These are phyloP conservation scores for Globia sparganii DNA, from an alignment of 2,888 invertebrate species.

Conservation along the genomic window DNA sequence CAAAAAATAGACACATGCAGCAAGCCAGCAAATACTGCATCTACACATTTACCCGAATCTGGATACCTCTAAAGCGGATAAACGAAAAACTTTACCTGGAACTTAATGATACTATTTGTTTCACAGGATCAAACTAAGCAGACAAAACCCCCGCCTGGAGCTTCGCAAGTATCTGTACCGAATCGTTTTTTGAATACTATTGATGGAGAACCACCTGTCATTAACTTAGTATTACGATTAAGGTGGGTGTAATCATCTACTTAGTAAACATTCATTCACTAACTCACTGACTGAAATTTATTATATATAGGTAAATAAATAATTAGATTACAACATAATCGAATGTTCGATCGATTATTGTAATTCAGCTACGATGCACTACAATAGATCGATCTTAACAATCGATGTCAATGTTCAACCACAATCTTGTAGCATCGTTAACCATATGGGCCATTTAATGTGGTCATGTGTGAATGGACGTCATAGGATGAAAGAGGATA, in stretches of 20 bases:
- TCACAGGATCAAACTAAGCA: constrained; percentile 40
- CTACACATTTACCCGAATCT: background rate
- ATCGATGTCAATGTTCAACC: background rate
- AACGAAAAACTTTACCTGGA: background rate
- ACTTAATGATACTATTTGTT: constrained; percentile 8
- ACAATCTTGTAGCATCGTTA: background rate
- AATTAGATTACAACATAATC: background rate
- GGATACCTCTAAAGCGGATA: too few species aligned
- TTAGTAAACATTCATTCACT: background rate
- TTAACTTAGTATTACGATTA: constrained; percentile 96
- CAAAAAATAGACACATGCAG: background rate
- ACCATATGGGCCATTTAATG: background rate
- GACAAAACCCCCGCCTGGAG: constrained; percentile 1
- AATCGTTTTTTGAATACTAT: background rate
- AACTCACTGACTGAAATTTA: background rate
- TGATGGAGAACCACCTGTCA: constrained; percentile 80
- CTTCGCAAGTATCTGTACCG: background rate
- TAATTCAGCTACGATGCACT: background rate
- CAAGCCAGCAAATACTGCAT: background rate
- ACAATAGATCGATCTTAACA: background rate
- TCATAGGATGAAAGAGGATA: background rate
- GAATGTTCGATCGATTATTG: constrained; percentile 1
- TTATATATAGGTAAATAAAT: background rate
- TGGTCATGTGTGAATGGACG: background rate
- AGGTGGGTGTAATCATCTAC: constrained; percentile 85